These are phyloP conservation scores for Agapornis canus DNA, from an alignment of 2,797 vertebrate genomes.

Conservation along the genomic window DNA sequence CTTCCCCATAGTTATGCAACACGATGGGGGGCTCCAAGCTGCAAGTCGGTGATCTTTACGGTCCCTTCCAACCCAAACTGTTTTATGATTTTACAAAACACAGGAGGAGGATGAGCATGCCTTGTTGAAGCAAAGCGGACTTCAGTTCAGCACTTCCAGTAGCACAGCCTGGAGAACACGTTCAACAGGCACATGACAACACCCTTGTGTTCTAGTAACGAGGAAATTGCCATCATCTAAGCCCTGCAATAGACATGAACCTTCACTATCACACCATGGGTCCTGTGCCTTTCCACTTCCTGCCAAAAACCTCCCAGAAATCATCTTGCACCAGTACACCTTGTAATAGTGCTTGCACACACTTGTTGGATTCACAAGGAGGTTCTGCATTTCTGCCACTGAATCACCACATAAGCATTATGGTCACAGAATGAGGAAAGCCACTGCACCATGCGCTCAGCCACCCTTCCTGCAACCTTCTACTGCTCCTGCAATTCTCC, in stretches of 20 bases:
- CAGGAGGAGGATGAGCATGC: rapidly evolving
- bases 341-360: background rate
- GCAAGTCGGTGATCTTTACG: background rate
- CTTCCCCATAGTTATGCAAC: background rate
- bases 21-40: rapidly evolving
- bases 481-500: background rate
- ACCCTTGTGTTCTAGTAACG: rapidly evolving
- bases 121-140: rapidly evolving
- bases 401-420: rapidly evolving
- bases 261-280: rapidly evolving
- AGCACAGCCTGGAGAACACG: rapidly evolving
- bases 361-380: rapidly evolving
- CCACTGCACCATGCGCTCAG: rapidly evolving
- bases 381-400: rapidly evolving
- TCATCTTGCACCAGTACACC: rapidly evolving
- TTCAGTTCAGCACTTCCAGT: background rate
- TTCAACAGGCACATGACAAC: rapidly evolving
- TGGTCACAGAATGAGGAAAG: background rate
- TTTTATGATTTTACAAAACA: background rate
- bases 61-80: background rate
- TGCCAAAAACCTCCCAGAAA: background rate
- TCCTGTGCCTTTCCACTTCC: background rate
- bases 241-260: rapidly evolving
- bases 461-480: background rate
- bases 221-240: rapidly evolving